phyloP scores from a whole-genome alignment of 2,797 vertebrate genomes.

The Eulemur rubriventer region DNA sequence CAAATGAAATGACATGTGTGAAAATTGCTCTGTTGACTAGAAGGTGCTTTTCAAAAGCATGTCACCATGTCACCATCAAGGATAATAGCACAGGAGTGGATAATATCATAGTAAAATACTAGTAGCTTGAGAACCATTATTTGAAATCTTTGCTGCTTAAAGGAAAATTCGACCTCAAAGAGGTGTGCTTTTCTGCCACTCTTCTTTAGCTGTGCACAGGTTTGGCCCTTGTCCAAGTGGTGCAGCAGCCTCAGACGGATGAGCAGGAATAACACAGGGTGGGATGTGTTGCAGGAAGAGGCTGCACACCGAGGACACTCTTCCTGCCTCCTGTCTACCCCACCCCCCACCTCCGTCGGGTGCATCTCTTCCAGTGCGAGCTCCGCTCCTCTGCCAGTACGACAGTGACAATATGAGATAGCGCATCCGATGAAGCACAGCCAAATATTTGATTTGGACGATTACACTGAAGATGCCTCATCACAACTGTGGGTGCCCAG shows the following conservation, averaged over 20 bases:
- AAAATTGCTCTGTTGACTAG: not conserved
- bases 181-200: not conserved
- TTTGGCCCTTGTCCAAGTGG: not conserved
- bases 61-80: not conserved
- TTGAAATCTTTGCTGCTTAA: not conserved
- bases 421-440: conserved; percentile 71
- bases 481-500: conserved; percentile 68
- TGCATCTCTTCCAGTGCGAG: not conserved
- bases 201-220: not conserved
- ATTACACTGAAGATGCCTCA: conserved; percentile 73
- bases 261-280: not conserved
- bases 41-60: not conserved
- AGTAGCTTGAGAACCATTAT: no score
- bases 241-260: not conserved
- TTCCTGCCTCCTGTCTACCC: not conserved
- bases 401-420: conserved; percentile 65
- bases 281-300: accelerated
- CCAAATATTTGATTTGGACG: conserved; percentile 80
- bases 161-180: not conserved
- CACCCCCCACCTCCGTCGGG: not conserved
- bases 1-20: not conserved
- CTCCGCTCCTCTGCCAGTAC: conserved; percentile 18
- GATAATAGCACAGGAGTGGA: not conserved
- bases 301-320: not conserved
- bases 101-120: not conserved